phyloP scores from a whole-genome alignment of 2,888 invertebrate species.

The Heliconius ethilla region DNA sequence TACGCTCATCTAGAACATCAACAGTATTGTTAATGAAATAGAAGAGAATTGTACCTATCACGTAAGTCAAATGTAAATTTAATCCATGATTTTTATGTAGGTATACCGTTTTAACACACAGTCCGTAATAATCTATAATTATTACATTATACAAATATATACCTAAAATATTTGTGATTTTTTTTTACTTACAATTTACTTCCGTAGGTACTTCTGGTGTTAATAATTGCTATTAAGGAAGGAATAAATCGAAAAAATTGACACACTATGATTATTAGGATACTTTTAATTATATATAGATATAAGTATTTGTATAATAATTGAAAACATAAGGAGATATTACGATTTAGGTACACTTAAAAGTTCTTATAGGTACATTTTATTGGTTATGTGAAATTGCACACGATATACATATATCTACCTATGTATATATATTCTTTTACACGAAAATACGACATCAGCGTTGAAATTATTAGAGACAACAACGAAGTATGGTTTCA shows the following conservation, averaged over 20 bases:
- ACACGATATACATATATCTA: not conserved
- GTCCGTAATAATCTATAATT: constrained; percentile 14
- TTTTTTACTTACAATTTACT: constrained; percentile 23
- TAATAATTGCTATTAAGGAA: constrained; percentile 77
- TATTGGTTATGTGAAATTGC: constrained; percentile 9
- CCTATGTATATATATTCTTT: not conserved
- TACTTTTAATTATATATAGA: constrained; percentile 36
- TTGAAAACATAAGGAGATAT: not conserved
- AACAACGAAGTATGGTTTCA: constrained; percentile 7
- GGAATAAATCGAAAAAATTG: constrained; percentile 78
- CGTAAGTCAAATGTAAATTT: constrained; percentile 1
- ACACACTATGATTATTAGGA: constrained; percentile 58
- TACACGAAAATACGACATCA: not conserved
- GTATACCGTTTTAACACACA: constrained; percentile 10
- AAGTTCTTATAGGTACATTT: not conserved
- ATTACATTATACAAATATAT: constrained; percentile 26
- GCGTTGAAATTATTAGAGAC: not conserved
- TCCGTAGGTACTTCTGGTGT: constrained; percentile 64
- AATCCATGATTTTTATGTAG: not conserved
- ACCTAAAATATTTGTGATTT: constrained; percentile 18
- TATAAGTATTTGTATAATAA: constrained; percentile 31
- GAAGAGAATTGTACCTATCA: constrained; percentile 1
- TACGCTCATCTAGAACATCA: constrained; percentile 1
- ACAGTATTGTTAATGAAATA: not conserved
- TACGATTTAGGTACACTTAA: not conserved